These are phyloP conservation scores for Herpetotheres cachinnans DNA, from an alignment of 2,113 vertebrate genomes.

Conservation along the genomic window DNA sequence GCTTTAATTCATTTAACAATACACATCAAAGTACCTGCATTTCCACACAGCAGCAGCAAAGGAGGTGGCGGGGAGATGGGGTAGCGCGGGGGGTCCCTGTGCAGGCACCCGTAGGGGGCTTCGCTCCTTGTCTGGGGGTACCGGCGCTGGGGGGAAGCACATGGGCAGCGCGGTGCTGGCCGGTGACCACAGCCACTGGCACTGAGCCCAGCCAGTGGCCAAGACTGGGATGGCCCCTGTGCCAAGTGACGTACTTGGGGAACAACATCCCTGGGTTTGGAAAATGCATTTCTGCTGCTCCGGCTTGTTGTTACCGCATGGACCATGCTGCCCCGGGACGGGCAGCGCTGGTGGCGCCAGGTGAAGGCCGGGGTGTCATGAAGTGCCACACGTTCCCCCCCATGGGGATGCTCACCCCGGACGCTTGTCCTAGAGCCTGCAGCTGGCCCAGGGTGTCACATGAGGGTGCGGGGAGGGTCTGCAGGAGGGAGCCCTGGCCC, in stretches of 20 bases:
- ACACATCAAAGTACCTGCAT: not conserved
- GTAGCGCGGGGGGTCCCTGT: not conserved
- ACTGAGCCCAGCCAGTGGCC: not conserved
- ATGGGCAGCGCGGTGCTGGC: not conserved
- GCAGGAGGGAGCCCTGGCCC: not conserved
- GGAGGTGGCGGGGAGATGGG: not conserved
- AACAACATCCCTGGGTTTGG: not conserved
- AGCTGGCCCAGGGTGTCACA: not conserved
- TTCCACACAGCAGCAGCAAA: not conserved
- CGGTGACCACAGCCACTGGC: not conserved
- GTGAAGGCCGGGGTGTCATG: fast-evolving
- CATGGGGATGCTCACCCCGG: not conserved
- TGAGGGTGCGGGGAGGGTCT: not conserved
- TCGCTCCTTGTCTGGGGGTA: not conserved
- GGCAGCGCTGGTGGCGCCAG: not conserved
- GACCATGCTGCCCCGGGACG: not conserved
- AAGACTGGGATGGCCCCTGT: not conserved
- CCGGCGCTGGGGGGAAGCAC: not conserved
- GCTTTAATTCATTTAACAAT: not conserved
- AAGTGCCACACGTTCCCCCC: not conserved
- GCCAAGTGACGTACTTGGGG: not conserved
- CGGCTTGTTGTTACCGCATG: fast-evolving
- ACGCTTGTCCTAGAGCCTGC: not conserved
- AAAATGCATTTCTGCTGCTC: not conserved
- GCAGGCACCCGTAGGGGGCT: not conserved